Conservation (phyloP, 2,797 vertebrate species). For the Clarias pachynema region DNA sequence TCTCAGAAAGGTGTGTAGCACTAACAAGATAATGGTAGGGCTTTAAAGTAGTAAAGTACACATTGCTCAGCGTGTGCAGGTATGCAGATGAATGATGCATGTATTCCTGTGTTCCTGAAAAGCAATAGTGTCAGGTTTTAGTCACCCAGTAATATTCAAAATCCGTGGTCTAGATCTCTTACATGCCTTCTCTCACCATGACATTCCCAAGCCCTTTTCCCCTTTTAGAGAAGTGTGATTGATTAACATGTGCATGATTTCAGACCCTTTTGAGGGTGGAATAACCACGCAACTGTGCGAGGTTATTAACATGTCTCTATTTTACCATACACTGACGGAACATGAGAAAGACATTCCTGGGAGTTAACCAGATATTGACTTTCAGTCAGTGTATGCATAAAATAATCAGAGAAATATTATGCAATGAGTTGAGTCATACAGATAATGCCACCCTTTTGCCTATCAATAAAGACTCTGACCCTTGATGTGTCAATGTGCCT, state of each 20-base stretch:
- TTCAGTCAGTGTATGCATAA: constrained; percentile 81
- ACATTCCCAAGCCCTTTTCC: constrained; percentile 82
- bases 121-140: constrained; percentile 10
- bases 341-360: constrained; percentile 50
- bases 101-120: constrained; percentile 13
- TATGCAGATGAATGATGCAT: constrained; percentile 21
- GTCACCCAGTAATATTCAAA: not conserved
- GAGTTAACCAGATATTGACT: constrained; percentile 51
- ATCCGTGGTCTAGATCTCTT: not conserved
- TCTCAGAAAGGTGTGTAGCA: not conserved
- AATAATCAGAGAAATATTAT: constrained; percentile 58
- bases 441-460: constrained; percentile 61
- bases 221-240: constrained; percentile 69
- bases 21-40: not conserved
- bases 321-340: constrained; percentile 88
- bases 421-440: constrained; percentile 63
- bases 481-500: constrained; percentile 58
- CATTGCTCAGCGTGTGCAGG: constrained; percentile 17
- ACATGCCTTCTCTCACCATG: constrained; percentile 90
- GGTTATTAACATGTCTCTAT: constrained; percentile 87
- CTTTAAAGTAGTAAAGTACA: constrained; percentile 17
- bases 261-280: constrained; percentile 73
- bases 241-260: constrained; percentile 87
- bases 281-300: constrained; percentile 86
- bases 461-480: constrained; percentile 34